A percentile compares a stretch with the other conserved stretches of the same genome.
Conservation (phyloP, 2,888 invertebrate genomes). For the Hoplodrina ambigua region DNA sequence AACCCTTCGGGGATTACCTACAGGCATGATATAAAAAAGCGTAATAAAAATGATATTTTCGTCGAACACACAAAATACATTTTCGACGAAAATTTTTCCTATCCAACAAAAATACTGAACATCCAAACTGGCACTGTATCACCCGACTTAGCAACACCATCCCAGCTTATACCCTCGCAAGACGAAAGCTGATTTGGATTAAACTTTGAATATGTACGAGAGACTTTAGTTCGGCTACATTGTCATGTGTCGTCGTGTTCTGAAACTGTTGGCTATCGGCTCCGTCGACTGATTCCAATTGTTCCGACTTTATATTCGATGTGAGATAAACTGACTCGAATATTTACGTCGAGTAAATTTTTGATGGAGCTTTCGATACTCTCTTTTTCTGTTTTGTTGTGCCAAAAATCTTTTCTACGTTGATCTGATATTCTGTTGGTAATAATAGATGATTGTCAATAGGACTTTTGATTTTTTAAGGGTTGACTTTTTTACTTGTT, state of each 20-base stretch:
- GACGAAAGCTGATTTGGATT: conserved; percentile 83
- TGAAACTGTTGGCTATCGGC: conserved; percentile 62
- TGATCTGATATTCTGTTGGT: neutral
- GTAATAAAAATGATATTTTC: too few species aligned
- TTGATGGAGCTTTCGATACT: conserved; percentile 11
- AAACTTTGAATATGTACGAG: conserved; percentile 86
- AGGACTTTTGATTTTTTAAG: neutral
- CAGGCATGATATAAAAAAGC: too few species aligned
- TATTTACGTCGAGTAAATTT: conserved; percentile 30
- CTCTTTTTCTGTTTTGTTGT: conserved; percentile 11
- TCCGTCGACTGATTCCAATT: conserved; percentile 61
- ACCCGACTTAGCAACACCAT: conserved; percentile 70
- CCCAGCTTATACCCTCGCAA: conserved; percentile 72
- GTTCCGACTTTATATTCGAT: conserved; percentile 45
- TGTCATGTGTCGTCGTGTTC: conserved; percentile 68
- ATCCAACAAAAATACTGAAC: conserved; percentile 22
- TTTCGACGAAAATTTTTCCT: neutral
- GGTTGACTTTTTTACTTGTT: neutral
- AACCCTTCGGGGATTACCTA: too few species aligned
- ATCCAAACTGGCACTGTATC: conserved; percentile 44
- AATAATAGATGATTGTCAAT: neutral
- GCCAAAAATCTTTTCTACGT: neutral
- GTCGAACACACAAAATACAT: too few species aligned
- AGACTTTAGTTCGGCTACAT: conserved; percentile 72
- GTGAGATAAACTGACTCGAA: conserved; percentile 43